Base-by-base conservation (phyloP, 2,797 vertebrate species). In the Manis crassicaudata region DNA sequence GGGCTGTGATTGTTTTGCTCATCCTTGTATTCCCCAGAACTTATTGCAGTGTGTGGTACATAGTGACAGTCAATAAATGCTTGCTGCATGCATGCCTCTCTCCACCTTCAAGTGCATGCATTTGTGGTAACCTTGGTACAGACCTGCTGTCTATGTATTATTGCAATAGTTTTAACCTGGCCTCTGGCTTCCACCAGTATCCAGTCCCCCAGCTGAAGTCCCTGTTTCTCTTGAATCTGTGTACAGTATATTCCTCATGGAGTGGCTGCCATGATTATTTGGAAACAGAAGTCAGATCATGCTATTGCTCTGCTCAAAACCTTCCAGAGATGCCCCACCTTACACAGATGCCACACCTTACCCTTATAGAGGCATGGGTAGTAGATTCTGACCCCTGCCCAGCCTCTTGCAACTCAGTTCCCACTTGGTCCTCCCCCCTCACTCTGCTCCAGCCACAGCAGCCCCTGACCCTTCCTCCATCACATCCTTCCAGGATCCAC, bases 21-120 rank as follows among this genome's bases (percentile, higher is more conserved):
- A 6, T 35, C 52, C 70, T 32, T 73, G 5, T 67, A 43, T 68
- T 79, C 27, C 25, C 25, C 3, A 3, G 60, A 23, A 54, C 11
- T 29, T 21, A 32, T 13, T 20, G 11, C 7, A n/a, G 7, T 11
- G 8, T 13, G 6, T 13, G 62, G 16, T 25, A 20, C 18, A 50
- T 4, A 23, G 27, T 32, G 20, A 62, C 1, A 1, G 0, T 11
- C 29, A 29, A 2, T 50, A 7, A 21, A 54, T 1, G 2, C 75
- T 52, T 37, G 32, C 4, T 9, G 9, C 5, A 3, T 4, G 32
- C 50, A 72, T 2, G 25, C 60, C 14, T 54, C 10, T 35, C 17
- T 90, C 68, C 13, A 35, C 27, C 52, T 58, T 18, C 67, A 27
- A 68, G 60, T 3, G 1, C 11, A n/a, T 32, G 32, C 8, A 0